These are phyloP conservation scores for Sesia apiformis DNA, from an alignment of 2,888 invertebrate species.

Conservation along the genomic window DNA sequence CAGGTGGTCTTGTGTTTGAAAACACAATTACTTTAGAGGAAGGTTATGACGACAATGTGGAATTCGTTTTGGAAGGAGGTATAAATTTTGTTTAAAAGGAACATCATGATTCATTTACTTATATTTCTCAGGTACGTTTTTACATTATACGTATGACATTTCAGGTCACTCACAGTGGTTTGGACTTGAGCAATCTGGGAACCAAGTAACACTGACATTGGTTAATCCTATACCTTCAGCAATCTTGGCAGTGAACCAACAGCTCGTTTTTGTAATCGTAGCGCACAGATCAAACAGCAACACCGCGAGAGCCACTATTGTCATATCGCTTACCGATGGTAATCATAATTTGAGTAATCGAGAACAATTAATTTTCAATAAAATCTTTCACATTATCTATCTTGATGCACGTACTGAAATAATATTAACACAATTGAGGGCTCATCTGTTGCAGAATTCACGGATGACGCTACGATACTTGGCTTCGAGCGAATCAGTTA, in stretches of 20 bases:
- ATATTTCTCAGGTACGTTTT: not conserved
- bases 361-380: too few relatives aligned
- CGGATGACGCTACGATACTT: slow-evolving; percentile 8
- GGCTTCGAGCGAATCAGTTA: slow-evolving; percentile 23
- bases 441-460: not conserved
- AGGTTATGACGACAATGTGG: slow-evolving; percentile 18
- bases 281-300: slow-evolving; percentile 14
- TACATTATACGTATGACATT: not conserved
- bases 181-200: slow-evolving; percentile 5
- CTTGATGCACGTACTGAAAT: too few relatives aligned
- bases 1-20: slow-evolving; percentile 11
- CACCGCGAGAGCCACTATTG: slow-evolving; percentile 15
- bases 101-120: not conserved
- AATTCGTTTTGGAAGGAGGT: slow-evolving; percentile 25
- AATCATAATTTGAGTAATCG: not conserved
- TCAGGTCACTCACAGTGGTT: slow-evolving; percentile 9
- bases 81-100: slow-evolving; percentile 2
- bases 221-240: slow-evolving; percentile 14
- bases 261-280: slow-evolving; percentile 18
- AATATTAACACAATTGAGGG: too few relatives aligned
- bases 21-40: slow-evolving; percentile 12
- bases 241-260: slow-evolving; percentile 18
- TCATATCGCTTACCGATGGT: slow-evolving; percentile 12
- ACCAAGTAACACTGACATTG: slow-evolving; percentile 11
- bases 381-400: too few relatives aligned